Evolutionary conservation across 1,140 invertebrate genomes (phyloP), one percentile per base, ranked within the genome.

Genomic region (Temnothorax longispinosus): DNA sequence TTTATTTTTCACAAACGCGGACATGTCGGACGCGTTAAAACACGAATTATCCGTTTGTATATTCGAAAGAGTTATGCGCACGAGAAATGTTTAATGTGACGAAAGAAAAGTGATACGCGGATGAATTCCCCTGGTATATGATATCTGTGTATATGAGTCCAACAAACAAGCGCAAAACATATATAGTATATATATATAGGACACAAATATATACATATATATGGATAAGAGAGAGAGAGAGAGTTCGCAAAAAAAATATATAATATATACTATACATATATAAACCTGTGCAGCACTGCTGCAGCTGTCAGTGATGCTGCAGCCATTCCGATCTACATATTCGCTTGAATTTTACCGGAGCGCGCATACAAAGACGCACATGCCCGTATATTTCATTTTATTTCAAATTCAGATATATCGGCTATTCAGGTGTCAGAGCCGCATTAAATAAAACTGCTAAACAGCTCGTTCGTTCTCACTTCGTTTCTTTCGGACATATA

Each of bases 101-200:
- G 81, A 84, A 62, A 84, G 69, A 84, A 84, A 84, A 75, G 27
- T 41, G 56, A 60, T 84, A 75, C 41, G 44, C 41, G 32, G 69
- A 84, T 84, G 81, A 84, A 75, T 75, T 58, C 81, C 18, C 32
- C 21, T 21, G 27, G 27, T 62, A 75, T 60, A 60, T 21, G 52
- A 82, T 74, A 71, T 21, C 18, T 2, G 41, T 65, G 21, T 11
- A 78, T 47, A 54, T 80, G 47, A 80, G 56, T 64, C 27, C 6
- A 41, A 76, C 75, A 77, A 80, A 54, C 35, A 56, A 69, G 50
- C 2, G 54, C 47, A 54, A 4, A 27, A 60, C 7, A 75, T 75
- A 21, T 41, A 52, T 52, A 72, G 27, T 8, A 1, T 18, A 41
- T 32, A n/a, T 58, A 35, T 11, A 47, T 47, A 47, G 11, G 1